A percentile compares a stretch with the other conserved stretches of the same genome.
These are phyloP conservation scores for Anarsia innoxiella DNA, from an alignment of 2,888 invertebrate genomes.

Conservation along the genomic window DNA sequence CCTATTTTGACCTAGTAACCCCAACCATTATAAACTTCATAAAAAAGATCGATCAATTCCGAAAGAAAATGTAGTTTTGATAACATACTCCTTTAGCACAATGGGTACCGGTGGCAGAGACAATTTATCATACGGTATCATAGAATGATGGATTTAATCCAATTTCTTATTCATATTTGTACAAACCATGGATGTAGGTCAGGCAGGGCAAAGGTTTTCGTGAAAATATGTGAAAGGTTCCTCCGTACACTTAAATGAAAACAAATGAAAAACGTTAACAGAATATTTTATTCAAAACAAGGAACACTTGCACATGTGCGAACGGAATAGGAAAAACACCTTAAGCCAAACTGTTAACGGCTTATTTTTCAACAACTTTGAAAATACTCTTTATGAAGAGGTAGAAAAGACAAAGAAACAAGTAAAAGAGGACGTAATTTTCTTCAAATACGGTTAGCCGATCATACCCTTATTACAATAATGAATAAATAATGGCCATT, in stretches of 20 bases:
- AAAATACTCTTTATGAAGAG: no score
- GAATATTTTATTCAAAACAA: neutral
- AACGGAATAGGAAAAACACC: no score
- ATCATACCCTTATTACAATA: no score
- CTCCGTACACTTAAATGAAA: conserved; percentile 7
- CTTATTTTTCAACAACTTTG: no score
- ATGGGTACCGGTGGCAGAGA: conserved; percentile 25
- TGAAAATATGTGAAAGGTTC: conserved; percentile 12
- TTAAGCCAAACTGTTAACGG: no score
- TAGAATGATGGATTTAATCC: conserved; percentile 35
- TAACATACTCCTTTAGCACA: conserved; percentile 14
- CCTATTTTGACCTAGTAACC: conserved; percentile 2
- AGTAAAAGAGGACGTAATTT: no score
- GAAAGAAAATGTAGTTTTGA: conserved; percentile 5
- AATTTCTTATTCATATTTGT: conserved; percentile 36
- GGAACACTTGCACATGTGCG: no score
- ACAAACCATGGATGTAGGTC: conserved; percentile 32
- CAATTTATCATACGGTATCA: conserved; percentile 37
- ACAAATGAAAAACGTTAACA: neutral
- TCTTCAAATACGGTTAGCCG: no score
- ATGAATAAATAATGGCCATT: no score
- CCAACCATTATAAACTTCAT: conserved; percentile 3
- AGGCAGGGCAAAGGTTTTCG: conserved; percentile 22
- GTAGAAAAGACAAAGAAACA: no score
- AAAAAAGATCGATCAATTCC: conserved; percentile 4